Evolutionary conservation across 53 echinoderm and acorn worm genomes (phyloP), one percentile per base, ranked within the genome.

Genomic region (Holothuria leucospilota): DNA sequence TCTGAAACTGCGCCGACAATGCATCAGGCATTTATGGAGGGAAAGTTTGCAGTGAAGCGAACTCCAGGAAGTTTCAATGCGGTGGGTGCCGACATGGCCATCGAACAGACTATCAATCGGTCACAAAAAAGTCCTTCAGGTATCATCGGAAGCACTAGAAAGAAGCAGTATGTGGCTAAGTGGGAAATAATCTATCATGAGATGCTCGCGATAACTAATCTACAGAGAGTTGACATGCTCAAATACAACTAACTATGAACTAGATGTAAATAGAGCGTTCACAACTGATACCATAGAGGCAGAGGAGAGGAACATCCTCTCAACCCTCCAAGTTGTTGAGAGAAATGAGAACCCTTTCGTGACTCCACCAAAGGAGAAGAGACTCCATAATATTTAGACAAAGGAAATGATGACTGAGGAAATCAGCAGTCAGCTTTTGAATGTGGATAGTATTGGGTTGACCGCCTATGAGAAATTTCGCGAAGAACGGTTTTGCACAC

Each of bases 111-210:
- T n/a, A n/a, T n/a, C n/a, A n/a, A n/a, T n/a, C n/a, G 18, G 18
- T 16, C 13, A n/a, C n/a, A n/a, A n/a, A n/a, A n/a, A n/a, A n/a
- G n/a, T n/a, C n/a, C n/a, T n/a, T n/a, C n/a, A n/a, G n/a, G n/a
- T n/a, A n/a, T n/a, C n/a, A n/a, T n/a, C n/a, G n/a, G n/a, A n/a
- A n/a, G n/a, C n/a, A n/a, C 69, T 13, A 69, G 26, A 69, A 24
- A 26, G 27, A 69, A 69, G 69, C 16, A 69, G 69, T 69, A 20
- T 69, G 69, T 69, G 13, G 69, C 69, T 13, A 69, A 69, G 27
- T 69, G 69, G 69, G 69, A 69, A 69, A 13, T 69, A 13, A 69
- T 69, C 13, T 69, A 69, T 26, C 69, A 69, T 26, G 69, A 20
- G 27, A 69, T 69, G 69, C 27, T 69, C 13, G 69, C 26, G 13